These are phyloP conservation scores for Megaleporinus macrocephalus DNA, from an alignment of 2,113 vertebrate genomes.

Conservation along the genomic window DNA sequence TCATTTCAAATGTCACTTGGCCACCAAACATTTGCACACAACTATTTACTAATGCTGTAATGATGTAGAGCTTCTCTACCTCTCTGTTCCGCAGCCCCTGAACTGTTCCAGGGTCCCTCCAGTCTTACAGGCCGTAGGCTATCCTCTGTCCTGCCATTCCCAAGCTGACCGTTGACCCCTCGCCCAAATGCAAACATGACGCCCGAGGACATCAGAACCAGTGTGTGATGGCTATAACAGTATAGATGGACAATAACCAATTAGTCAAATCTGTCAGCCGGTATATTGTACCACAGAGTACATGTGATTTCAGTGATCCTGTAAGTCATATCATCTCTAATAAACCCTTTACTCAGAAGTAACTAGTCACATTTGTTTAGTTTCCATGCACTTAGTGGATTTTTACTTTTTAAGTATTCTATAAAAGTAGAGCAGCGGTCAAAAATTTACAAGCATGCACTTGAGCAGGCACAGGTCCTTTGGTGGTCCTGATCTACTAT, in stretches of 20 bases:
- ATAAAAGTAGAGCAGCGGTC: no score
- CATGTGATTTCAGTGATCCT: no score
- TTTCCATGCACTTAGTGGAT: no score
- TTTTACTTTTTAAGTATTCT: no score
- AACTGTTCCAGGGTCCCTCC: constrained; percentile 58
- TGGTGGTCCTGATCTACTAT: no score
- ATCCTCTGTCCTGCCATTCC: constrained; percentile 49
- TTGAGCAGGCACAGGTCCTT: no score
- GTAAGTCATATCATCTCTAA: no score
- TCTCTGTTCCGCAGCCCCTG: constrained; percentile 15
- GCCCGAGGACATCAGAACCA: constrained; percentile 67
- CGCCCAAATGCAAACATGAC: constrained; percentile 72
- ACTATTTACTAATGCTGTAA: neutral
- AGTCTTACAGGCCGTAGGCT: constrained; percentile 60
- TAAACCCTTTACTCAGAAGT: no score
- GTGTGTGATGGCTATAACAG: constrained; percentile 67
- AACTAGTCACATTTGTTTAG: no score
- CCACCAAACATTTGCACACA: neutral
- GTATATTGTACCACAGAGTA: no score
- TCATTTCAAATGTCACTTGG: neutral
- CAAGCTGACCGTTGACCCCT: constrained; percentile 66
- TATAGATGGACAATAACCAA: neutral
- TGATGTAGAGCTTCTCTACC: constrained; percentile 48
- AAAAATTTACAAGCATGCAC: no score
- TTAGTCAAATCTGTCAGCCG: neutral